A percentile compares a stretch with the other conserved stretches of the same genome.
Conservation (phyloP, 1,140 invertebrate species). For the Brachionus paranguensis region DNA sequence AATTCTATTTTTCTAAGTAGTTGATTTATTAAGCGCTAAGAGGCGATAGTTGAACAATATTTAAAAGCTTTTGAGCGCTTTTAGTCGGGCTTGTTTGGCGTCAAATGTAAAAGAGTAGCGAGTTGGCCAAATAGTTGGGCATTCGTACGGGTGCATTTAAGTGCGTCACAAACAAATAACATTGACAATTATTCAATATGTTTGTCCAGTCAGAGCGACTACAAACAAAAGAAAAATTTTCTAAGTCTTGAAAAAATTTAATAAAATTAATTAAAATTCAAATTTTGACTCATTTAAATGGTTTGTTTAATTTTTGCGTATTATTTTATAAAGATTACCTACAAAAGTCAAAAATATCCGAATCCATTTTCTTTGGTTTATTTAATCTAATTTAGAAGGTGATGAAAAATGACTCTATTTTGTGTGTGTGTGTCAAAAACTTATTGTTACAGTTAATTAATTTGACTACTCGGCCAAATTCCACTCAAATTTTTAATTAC, state of each 20-base stretch:
- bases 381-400: neutral
- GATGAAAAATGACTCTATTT: neutral
- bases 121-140: neutral
- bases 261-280: neutral
- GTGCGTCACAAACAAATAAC: neutral
- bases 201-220: neutral
- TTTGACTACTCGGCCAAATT: slow-evolving; percentile 15
- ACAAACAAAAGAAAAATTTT: neutral
- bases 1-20: neutral
- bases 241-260: neutral
- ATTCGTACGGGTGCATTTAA: neutral
- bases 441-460: slow-evolving; percentile 31
- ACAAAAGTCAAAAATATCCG: neutral
- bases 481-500: slow-evolving; percentile 8
- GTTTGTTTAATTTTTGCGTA: neutral
- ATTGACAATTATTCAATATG: neutral
- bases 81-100: neutral
- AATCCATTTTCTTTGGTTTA: neutral
- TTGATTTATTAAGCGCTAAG: neutral
- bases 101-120: neutral
- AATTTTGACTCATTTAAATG: neutral
- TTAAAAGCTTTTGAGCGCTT: neutral
- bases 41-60: neutral
- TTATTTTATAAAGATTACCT: neutral
- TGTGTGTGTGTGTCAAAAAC: neutral